A percentile compares a stretch with the other conserved stretches of the same genome.
phyloP scores from a whole-genome alignment of 2,888 invertebrate genomes.

The Orthonychiurus folsomi region DNA sequence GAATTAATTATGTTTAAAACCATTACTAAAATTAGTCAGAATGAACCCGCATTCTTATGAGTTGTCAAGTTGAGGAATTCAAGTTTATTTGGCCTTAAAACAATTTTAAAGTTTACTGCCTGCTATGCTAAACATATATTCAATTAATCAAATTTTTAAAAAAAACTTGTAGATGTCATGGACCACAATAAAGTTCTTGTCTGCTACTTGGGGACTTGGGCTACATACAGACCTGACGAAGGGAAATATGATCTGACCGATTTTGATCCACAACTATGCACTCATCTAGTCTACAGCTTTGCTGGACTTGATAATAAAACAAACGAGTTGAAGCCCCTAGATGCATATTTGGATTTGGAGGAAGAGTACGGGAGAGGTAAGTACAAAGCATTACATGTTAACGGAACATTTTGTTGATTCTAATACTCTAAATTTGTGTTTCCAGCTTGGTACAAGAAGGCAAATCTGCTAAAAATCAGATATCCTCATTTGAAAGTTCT shows the following conservation, averaged over 20 bases:
- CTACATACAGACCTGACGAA: conserved; percentile 58
- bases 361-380: conserved; percentile 63
- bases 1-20: no score
- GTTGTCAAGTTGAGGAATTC: no score
- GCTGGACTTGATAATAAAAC: conserved; percentile 62
- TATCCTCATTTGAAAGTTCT: conserved; percentile 63
- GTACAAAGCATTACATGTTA: background rate
- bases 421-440: no score
- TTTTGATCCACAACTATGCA: conserved; percentile 65
- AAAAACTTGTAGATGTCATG: background rate
- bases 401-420: no score
- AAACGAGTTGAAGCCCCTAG: conserved; percentile 61
- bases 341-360: conserved; percentile 67
- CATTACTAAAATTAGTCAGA: no score
- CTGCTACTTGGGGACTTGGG: conserved; percentile 74
- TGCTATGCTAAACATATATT: no score
- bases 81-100: no score
- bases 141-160: no score
- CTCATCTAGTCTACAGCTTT: conserved; percentile 72
- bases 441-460: conserved; percentile 54
- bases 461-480: conserved; percentile 56
- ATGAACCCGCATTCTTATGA: no score
- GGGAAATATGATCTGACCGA: conserved; percentile 58
- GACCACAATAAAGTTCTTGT: conserved; percentile 59
- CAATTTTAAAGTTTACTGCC: no score